Base-by-base conservation (phyloP, 2,113 vertebrate genomes). In the Pycnonotus jocosus region DNA sequence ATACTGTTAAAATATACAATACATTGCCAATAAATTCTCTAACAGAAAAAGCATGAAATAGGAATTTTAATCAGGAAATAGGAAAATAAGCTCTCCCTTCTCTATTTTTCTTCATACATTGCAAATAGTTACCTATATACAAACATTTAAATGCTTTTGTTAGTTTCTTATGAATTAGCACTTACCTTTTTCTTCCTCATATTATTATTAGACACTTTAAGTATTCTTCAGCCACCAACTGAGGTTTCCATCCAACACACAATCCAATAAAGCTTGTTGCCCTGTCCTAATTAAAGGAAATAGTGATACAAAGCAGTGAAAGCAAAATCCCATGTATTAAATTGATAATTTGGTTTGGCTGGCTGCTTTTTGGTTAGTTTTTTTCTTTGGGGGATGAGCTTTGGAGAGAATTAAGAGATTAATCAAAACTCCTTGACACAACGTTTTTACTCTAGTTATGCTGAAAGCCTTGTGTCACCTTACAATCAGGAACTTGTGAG, bases 131-230 rank as follows among this genome's bases (percentile, higher is more conserved):
- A 62, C n/a, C 37, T 23, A 23, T 15, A 54, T 4, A 42, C 3
- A 65, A 85, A 80, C 12, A 72, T 64, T 56, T 51, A 81, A 92
- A 56, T 37, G 61, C 10, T 86, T 40, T 11, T n/a, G 7, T 30
- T 76, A 60, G 13, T 73, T 86, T 86, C 61, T 69, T 81, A 24
- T 3, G 10, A 93, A 64, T 57, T 54, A 76, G 62, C 35, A 96
- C 98, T 97, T 97, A 98, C 98, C 97, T 94, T 95, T 93, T 92
- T 95, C 94, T 96, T 97, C 57, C 30, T 86, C 65, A 40, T 76
- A 68, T 38, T 74, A 81, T 15, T 33, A n/a, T 80, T 85, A 66
- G 69, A 81, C 70, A 70, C 21, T 95, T 92, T 57, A 73, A 64
- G 92, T 60, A 96, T 85, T 77, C 83, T 95, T 96, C 72, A 88